Evolutionary conservation across 2,888 invertebrate species (phyloP).

Genomic region (Mantis religiosa): DNA sequence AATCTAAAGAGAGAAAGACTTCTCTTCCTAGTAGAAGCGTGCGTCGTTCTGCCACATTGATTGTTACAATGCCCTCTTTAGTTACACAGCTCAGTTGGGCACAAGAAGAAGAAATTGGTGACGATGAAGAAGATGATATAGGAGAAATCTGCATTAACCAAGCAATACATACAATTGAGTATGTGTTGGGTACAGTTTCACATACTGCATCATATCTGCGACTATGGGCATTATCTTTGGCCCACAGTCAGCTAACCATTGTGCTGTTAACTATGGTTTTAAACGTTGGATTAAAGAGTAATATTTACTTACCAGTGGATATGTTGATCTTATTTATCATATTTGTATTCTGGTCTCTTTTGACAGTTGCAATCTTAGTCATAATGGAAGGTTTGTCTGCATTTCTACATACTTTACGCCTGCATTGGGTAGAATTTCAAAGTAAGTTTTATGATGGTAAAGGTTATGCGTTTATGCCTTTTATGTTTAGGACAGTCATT

Average conservation of each 20-base stretch:
- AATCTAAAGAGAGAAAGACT: too few relatives aligned
- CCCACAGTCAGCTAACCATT: constrained; percentile 86
- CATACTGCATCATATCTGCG: constrained; percentile 96
- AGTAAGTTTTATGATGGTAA: background rate
- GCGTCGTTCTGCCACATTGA: background rate
- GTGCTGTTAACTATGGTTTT: constrained; percentile 74
- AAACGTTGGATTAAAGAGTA: constrained; percentile 47
- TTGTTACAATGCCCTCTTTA: background rate
- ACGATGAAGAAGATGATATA: background rate
- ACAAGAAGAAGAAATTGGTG: background rate
- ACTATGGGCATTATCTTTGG: constrained; percentile 92
- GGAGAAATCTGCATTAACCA: constrained; percentile 86
- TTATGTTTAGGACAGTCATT: constrained; percentile 52
- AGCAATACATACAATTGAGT: constrained; percentile 94
- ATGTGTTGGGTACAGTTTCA: constrained; percentile 90
- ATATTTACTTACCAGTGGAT: constrained; percentile 40
- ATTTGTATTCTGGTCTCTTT: constrained; percentile 73
- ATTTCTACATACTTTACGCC: constrained; percentile 79
- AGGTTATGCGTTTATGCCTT: constrained; percentile 54
- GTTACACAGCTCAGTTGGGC: background rate
- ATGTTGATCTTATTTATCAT: constrained; percentile 56
- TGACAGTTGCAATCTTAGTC: constrained; percentile 78
- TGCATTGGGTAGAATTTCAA: constrained; percentile 39
- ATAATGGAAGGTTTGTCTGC: constrained; percentile 96
- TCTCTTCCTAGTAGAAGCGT: background rate